Evolutionary conservation across 2,113 vertebrate species (phyloP), one percentile per base, ranked within the genome.

Genomic region (Laticauda laticaudata): DNA sequence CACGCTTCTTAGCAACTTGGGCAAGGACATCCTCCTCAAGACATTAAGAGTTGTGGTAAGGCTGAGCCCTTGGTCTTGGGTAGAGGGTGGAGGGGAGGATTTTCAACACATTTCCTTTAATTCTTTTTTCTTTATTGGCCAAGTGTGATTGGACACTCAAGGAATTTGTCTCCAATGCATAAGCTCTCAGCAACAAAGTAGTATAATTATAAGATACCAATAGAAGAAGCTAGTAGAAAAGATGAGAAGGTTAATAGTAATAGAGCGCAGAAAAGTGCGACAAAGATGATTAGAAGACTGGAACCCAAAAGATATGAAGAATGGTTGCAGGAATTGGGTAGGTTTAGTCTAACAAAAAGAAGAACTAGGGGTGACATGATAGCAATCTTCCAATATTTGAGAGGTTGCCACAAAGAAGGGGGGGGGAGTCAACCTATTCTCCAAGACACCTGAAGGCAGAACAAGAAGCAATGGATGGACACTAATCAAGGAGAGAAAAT

Each of bases 41-140:
- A 98, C 95, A 7, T 96, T 99, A 4, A 96, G 97, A n/a, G 99
- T 99, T 0, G 96, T 98, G 98, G 99, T 99, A 97, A 98, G 98
- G 43, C 5, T 6, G 5, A 29, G 3, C 5, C 7, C 14, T 88
- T 57, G 0, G 4, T 92, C 53, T 57, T 53, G n/a, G n/a, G 69
- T 1, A 14, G 5, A 15, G 3, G 18, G n/a, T 39, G 69, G n/a
- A 34, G 2, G 34, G 2, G 75, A 81, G 34, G 34, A 43, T 39
- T 43, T 21, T 8, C 75, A 34, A 43, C 1, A 7, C 6, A 3
- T 21, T 34, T 21, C 75, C 18, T 39, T 9, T 34, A 1, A 81
- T 75, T 64, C 61, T 26, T 59, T 4, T 24, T 59, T 24, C 57
- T 61, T 34, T 69, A 15, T 34, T n/a, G 64, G 64, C 14, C 29